These are phyloP conservation scores for Epinotia brunnichana DNA, from an alignment of 2,888 invertebrate genomes.

Conservation along the genomic window DNA sequence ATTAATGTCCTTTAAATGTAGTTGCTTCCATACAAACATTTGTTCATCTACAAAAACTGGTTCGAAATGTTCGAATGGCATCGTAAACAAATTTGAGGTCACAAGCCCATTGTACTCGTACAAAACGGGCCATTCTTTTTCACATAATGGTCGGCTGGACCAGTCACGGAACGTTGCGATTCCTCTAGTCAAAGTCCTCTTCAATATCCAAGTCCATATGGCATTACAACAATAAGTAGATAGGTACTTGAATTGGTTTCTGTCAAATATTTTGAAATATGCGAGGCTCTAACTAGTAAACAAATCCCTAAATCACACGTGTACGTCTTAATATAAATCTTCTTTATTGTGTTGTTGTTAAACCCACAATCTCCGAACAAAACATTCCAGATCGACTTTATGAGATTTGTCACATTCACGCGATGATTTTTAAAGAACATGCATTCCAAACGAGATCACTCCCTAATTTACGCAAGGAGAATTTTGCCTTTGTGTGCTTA, in stretches of 20 bases:
- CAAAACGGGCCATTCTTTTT: no score
- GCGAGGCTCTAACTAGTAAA: conserved; percentile 9
- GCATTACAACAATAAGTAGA: neutral
- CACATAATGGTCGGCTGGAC: no score
- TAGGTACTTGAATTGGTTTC: neutral
- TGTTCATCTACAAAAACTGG: no score
- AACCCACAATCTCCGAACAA: conserved; percentile 31
- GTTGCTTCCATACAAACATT: no score
- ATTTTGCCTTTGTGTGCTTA: neutral
- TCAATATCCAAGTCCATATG: neutral
- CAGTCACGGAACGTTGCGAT: neutral
- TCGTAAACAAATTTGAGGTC: no score
- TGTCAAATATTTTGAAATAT: conserved; percentile 3
- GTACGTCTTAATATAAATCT: conserved; percentile 30
- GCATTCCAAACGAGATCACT: conserved; percentile 4
- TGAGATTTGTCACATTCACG: conserved; percentile 16
- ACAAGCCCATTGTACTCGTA: no score
- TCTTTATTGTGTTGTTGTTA: conserved; percentile 33
- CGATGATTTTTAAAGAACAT: conserved; percentile 10
- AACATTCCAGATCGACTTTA: conserved; percentile 18
- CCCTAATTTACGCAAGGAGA: neutral
- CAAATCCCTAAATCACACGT: conserved; percentile 35
- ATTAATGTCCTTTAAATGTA: no score
- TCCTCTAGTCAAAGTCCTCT: neutral
- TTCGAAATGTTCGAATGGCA: no score